Evolutionary conservation across 2,113 vertebrate genomes (phyloP).

Genomic region (Elanoides forficatus): DNA sequence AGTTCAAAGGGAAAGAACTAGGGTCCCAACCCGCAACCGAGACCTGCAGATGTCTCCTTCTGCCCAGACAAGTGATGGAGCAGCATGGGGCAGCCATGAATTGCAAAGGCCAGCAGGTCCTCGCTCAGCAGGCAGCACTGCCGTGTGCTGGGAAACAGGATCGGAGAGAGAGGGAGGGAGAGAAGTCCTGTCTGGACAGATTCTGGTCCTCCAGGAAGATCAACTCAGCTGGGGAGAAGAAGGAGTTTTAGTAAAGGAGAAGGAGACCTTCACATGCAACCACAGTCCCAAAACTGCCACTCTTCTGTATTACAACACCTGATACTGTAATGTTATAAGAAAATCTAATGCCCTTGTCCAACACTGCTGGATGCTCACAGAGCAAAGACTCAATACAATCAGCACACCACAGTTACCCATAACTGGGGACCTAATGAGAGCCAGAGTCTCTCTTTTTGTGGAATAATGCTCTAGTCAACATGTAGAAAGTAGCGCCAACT

Average conservation of each 20-base stretch:
- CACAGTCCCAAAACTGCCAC: neutral
- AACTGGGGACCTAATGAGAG: neutral
- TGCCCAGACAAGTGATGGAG: neutral
- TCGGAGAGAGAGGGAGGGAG: neutral
- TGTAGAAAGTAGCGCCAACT: neutral
- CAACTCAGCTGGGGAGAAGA: neutral
- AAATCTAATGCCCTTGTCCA: neutral
- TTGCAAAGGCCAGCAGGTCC: neutral
- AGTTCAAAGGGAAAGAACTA: neutral
- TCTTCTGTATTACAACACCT: neutral
- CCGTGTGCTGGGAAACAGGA: neutral
- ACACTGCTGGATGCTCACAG: neutral
- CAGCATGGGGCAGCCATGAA: neutral
- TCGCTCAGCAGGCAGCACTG: neutral
- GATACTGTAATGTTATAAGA: neutral
- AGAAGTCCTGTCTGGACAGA: neutral
- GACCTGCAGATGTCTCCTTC: fast-evolving
- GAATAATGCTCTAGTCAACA: neutral
- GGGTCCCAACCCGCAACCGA: neutral
- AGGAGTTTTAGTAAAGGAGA: neutral
- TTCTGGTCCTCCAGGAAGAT: neutral
- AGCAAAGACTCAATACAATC: neutral
- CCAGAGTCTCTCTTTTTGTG: neutral
- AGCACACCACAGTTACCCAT: neutral
- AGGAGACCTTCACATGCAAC: neutral